Base-by-base conservation (phyloP, 2,797 vertebrate genomes). In the Gallinago solitaria region DNA sequence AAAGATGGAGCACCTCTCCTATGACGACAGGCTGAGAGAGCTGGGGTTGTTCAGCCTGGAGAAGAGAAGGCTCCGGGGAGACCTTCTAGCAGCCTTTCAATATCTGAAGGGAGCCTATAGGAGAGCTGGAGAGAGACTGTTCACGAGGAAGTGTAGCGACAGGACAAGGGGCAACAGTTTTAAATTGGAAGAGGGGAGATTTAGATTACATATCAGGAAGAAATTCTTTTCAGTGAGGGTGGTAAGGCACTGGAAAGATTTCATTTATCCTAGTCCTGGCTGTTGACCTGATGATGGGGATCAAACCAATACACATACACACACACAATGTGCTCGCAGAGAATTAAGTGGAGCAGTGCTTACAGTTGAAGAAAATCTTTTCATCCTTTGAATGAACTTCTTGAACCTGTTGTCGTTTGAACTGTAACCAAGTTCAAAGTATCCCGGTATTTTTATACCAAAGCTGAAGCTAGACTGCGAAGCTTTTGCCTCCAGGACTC, bases 341-440 rank as follows among this genome's bases (percentile, higher is more conserved):
- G 28, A 83, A 89, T 76, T 79, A 93, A 92, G 53, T 30, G 56
- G 50, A 92, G 73, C 68, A 48, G 32, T 90, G 92, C 98, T 98
- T 97, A 99, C 99, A 60, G 85, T 98, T 76, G 98, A 97, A 76
- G 99, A 98, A 93, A 97, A 98, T 28, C 90, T 97, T 48, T 98
- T 99, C 25, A 91, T 97, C 97, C 98, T 99, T 73, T 95, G 60
- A 56, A 98, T 86, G 32, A 98, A 98, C 88, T 97, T 98, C 91
- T 92, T 97, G 93, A 97, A 97, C 89, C 97, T 98, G 30, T 50
- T 88, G 27, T 98, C 94, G 1, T 94, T 95, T 7, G 57, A 83
- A 59, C 53, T 98, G 89, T 96, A 97, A 82, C 98, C 97, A 45
- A 99, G 39, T 78, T 99, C 96, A 94, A 97, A 94, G 12, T 98